Percentiles rank a stretch among this genome's conserved stretches.
Evolutionary conservation across 2,113 vertebrate species (phyloP).

Genomic region (Myrmophylax atrothorax): DNA sequence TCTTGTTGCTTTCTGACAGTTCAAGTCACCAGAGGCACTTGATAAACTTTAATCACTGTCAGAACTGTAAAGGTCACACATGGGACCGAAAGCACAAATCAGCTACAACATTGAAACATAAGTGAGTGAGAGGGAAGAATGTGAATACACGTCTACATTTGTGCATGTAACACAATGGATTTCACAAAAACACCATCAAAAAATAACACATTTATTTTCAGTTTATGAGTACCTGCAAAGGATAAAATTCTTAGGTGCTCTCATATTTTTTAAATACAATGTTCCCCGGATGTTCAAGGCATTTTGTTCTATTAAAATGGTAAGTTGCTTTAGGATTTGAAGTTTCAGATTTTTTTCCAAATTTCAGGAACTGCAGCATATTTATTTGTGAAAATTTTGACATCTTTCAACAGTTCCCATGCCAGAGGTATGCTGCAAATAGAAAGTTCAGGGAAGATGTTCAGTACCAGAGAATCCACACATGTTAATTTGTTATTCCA

Average conservation of each 20-base stretch:
- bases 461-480: neutral
- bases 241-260: neutral
- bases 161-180: neutral
- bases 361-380: neutral
- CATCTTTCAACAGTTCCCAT: neutral
- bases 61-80: constrained; percentile 60
- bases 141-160: accelerated
- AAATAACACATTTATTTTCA: neutral
- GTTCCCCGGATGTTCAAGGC: neutral
- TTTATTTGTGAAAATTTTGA: neutral
- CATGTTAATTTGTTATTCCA: neutral
- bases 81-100: constrained; percentile 27
- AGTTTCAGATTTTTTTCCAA: neutral
- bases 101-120: neutral
- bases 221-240: neutral
- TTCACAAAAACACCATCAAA: neutral
- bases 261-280: neutral
- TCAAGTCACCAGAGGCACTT: constrained; percentile 65
- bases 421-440: neutral
- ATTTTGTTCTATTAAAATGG: constrained; percentile 47
- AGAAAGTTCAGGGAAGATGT: neutral
- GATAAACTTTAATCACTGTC: constrained; percentile 71
- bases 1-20: constrained; percentile 59
- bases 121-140: neutral
- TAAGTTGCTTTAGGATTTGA: constrained; percentile 19